Evolutionary conservation across 1,140 invertebrate species (phyloP).

Genomic region (Calycopis cecrops): DNA sequence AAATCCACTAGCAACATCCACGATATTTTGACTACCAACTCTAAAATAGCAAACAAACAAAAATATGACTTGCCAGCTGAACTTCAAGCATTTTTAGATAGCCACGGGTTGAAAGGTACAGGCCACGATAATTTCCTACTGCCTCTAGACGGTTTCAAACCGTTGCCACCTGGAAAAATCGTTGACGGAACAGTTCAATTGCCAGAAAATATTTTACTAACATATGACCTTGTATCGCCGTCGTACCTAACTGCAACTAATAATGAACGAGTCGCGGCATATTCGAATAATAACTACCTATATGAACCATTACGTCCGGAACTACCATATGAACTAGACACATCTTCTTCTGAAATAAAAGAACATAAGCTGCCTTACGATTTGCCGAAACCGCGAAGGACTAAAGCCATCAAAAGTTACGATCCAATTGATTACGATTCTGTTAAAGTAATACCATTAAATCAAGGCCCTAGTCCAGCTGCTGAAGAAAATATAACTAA

Average conservation of each 20-base stretch:
- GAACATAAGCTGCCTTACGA: slow-evolving; percentile 48
- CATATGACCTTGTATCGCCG: slow-evolving; percentile 57
- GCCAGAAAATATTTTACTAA: slow-evolving; percentile 60
- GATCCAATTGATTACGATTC: slow-evolving; percentile 63
- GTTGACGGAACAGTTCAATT: slow-evolving; percentile 56
- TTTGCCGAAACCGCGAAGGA: slow-evolving; percentile 48
- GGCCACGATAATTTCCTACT: slow-evolving; percentile 58
- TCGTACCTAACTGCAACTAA: slow-evolving; percentile 32
- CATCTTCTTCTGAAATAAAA: slow-evolving; percentile 51
- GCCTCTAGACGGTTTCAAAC: slow-evolving; percentile 62
- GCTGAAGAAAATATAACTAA: slow-evolving; percentile 47
- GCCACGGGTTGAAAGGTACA: slow-evolving; percentile 54
- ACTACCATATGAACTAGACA: slow-evolving; percentile 56
- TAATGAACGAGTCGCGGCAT: slow-evolving; percentile 29
- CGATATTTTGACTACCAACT: slow-evolving; percentile 35
- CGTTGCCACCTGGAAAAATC: slow-evolving; percentile 55
- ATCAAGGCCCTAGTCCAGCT: slow-evolving; percentile 47
- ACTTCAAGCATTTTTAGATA: slow-evolving; percentile 56
- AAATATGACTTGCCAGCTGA: slow-evolving; percentile 52
- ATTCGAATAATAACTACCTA: slow-evolving; percentile 39
- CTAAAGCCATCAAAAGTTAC: slow-evolving; percentile 43
- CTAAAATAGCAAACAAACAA: slow-evolving; percentile 32
- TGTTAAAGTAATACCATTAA: slow-evolving; percentile 62
- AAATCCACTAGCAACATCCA: slow-evolving; percentile 34
- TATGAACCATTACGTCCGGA: slow-evolving; percentile 55